A percentile compares a stretch with the other conserved stretches of the same genome.
Evolutionary conservation across 2,797 vertebrate genomes (phyloP).

Genomic region (Margarornis squamiger): DNA sequence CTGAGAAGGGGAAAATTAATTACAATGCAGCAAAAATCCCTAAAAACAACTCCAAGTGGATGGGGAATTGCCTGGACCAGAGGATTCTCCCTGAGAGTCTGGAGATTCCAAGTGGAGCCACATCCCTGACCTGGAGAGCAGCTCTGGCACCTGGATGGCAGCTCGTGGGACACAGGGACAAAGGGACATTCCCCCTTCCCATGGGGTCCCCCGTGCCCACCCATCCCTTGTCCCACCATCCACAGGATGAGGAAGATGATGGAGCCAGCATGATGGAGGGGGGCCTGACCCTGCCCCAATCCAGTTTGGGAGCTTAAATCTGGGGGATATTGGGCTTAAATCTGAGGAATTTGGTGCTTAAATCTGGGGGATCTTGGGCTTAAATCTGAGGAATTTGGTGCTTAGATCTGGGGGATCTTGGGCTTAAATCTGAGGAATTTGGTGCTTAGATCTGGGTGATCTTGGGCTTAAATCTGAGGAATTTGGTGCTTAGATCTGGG

Average conservation of each 20-base stretch:
- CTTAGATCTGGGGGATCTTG: fast-evolving
- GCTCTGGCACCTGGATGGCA: not conserved
- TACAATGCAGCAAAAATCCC: not conserved
- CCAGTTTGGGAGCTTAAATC: too few species aligned
- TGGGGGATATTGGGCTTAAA: too few species aligned
- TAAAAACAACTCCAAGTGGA: fast-evolving
- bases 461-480: not conserved
- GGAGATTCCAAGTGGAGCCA: not conserved
- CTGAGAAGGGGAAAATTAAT: conserved; percentile 7
- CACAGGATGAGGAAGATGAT: fast-evolving
- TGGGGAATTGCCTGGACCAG: not conserved
- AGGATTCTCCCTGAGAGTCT: not conserved
- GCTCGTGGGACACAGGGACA: not conserved
- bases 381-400: not conserved
- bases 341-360: not conserved
- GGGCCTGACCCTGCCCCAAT: not conserved
- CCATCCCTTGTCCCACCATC: fast-evolving
- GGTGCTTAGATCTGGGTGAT: too few species aligned
- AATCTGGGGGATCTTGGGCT: not conserved
- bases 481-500: not conserved
- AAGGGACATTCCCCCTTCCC: not conserved
- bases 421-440: not conserved
- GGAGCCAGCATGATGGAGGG: not conserved
- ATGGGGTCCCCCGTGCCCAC: fast-evolving
- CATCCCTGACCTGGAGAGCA: not conserved